Conservation (phyloP, 2,888 invertebrate genomes). For the Masnerella sp. region DNA sequence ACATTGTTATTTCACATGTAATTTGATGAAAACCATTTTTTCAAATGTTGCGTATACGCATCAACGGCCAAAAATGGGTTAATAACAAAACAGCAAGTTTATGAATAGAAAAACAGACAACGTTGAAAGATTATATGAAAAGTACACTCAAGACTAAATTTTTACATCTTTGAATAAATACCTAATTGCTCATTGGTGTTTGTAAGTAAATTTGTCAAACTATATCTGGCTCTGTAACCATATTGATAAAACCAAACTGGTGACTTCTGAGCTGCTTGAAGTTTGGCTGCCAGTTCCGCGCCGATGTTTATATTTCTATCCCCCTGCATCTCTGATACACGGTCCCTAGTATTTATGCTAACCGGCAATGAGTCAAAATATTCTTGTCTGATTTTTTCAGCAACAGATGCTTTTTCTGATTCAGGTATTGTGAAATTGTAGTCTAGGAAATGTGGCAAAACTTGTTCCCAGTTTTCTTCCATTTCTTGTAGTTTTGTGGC, state of each 20-base stretch:
- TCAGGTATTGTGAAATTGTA: slow-evolving; percentile 80
- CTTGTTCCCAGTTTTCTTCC: slow-evolving; percentile 80
- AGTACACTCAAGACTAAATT: too few relatives aligned
- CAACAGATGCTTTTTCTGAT: slow-evolving; percentile 76
- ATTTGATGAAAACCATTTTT: too few relatives aligned
- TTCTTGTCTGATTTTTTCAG: slow-evolving; percentile 79
- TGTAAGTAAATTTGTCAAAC: slow-evolving; percentile 80
- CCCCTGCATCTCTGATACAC: slow-evolving; percentile 76
- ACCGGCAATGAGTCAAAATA: slow-evolving; percentile 80
- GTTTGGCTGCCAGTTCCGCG: slow-evolving; percentile 80
- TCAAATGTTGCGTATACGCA: too few relatives aligned
- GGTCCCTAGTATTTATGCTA: slow-evolving; percentile 67
- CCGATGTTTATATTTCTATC: slow-evolving; percentile 78
- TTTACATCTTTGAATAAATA: too few relatives aligned
- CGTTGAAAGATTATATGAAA: too few relatives aligned
- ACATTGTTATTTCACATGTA: too few relatives aligned
- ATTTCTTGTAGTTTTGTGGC: slow-evolving; percentile 76
- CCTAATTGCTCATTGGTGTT: slow-evolving; percentile 80
- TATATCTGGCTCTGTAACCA: slow-evolving; percentile 80
- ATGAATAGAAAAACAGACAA: too few relatives aligned
- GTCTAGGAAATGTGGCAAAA: slow-evolving; percentile 82
- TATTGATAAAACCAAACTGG: slow-evolving; percentile 83
- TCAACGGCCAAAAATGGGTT: too few relatives aligned
- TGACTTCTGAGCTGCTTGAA: slow-evolving; percentile 78
- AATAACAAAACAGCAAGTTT: too few relatives aligned